Base-by-base conservation (phyloP, 2,113 vertebrate genomes). In the Labeo rohita region DNA sequence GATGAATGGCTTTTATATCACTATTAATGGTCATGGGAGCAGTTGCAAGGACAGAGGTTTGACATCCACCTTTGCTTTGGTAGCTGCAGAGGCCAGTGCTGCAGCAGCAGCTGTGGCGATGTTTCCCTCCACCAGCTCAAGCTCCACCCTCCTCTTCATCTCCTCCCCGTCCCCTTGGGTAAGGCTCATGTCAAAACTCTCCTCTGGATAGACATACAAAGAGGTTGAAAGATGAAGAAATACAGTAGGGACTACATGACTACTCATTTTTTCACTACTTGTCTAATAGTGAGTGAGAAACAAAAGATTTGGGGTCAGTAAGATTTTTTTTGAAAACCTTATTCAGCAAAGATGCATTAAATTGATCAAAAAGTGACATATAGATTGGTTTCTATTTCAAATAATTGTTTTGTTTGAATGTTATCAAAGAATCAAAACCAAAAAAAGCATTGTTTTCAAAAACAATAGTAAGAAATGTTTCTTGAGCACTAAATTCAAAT, bases 101-200 rank as follows among this genome's bases (percentile, higher is more conserved):
- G 97, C 96, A 85, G 98, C 98, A 76, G 98, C 97, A 80, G 98
- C 98, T 50, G 96, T 97, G 84, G 97, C 93, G 8, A 99, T 97
- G 2, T 96, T 97, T 68, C 95, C 96, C 90, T 99, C 98, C 0
- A 97, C 97, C 87, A 99, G 92, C 8, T 99, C 97, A 2, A 95
- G 95, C 59, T 98, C 97, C 87, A 95, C 94, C 90, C 95, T 95
- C 93, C 94, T 96, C 90, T 93, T 95, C 28, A 94, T 95, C 0
- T 95, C 92, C 49, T 97, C 95, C 0, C 80, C 93, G 0, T 99
- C 97, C 75, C 93, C 95, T 75, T 97, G 97, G 88, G 93, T 95
- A 85, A 90, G 92, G 0, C 87, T 83, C 72, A 94, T 88, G 52
- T 95, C 96, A 90, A 96, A 95, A 88, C 96, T 96, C 39, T 98